phyloP scores from a whole-genome alignment of 2,113 vertebrate genomes.

The Hiodon alosoides region DNA sequence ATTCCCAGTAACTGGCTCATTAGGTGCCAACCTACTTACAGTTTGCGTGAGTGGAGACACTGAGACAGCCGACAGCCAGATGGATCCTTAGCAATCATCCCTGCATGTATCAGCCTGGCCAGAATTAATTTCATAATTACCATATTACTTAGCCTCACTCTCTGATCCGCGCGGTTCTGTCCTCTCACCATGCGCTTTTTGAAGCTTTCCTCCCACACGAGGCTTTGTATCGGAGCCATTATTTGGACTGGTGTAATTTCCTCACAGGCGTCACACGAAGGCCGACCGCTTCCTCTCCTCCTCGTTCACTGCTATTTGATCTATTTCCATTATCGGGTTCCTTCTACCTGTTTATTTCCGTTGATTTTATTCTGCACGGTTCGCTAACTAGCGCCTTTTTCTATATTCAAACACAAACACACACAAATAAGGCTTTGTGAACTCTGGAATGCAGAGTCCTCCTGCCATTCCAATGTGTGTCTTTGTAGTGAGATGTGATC shows the following conservation, averaged over 20 bases:
- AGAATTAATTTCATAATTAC: conserved; percentile 25
- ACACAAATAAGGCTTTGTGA: no score
- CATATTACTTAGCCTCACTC: conserved; percentile 13
- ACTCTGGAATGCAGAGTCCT: background rate
- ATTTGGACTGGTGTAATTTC: conserved; percentile 14
- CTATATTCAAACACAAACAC: no score
- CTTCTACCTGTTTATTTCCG: no score
- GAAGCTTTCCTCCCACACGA: background rate
- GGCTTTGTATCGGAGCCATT: conserved; percentile 2
- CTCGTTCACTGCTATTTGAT: no score
- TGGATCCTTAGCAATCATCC: conserved; percentile 29
- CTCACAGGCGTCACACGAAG: no score
- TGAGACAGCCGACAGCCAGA: conserved; percentile 41
- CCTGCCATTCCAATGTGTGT: background rate
- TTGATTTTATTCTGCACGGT: no score
- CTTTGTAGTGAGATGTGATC: no score
- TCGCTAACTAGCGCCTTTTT: no score
- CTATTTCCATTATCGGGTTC: no score
- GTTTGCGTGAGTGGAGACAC: conserved; percentile 38
- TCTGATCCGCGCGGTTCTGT: conserved; percentile 8
- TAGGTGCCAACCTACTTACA: conserved; percentile 44
- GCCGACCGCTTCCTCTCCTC: no score
- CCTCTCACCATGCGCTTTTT: conserved; percentile 1
- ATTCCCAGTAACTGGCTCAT: conserved; percentile 48
- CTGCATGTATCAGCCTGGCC: conserved; percentile 21